phyloP scores from a whole-genome alignment of 2,888 invertebrate species.

The Stegana nigrithorax region DNA sequence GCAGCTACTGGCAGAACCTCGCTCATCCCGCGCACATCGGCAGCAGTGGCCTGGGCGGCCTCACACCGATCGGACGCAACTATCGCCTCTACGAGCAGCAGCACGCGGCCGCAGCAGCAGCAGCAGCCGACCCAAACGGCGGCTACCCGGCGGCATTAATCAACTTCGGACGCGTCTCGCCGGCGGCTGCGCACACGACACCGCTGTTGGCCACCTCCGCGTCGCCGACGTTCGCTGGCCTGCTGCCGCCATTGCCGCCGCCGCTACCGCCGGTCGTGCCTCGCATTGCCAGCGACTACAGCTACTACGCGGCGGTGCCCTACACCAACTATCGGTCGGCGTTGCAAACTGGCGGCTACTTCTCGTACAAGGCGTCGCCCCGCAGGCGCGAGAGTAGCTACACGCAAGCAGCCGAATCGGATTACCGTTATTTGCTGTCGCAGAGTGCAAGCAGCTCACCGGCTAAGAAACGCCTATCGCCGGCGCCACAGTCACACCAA shows the following conservation, averaged over 20 bases:
- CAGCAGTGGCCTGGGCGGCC: constrained; percentile 37
- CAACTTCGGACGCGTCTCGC: constrained; percentile 47
- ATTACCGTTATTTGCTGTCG: constrained; percentile 54
- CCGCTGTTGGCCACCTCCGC: constrained; percentile 53
- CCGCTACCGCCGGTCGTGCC: constrained; percentile 49
- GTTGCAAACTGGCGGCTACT: constrained; percentile 51
- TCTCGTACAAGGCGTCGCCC: constrained; percentile 49
- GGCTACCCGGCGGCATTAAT: constrained; percentile 53
- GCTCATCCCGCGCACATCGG: constrained; percentile 27
- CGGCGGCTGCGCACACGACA: constrained; percentile 45
- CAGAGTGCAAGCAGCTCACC: no score
- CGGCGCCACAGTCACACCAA: constrained; percentile 43
- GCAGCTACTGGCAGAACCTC: constrained; percentile 48
- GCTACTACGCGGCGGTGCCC: constrained; percentile 38
- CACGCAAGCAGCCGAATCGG: constrained; percentile 44
- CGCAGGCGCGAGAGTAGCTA: constrained; percentile 23
- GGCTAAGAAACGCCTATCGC: no score
- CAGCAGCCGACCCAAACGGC: constrained; percentile 29
- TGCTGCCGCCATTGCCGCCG: constrained; percentile 42
- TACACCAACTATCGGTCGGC: constrained; percentile 36
- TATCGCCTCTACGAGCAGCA: constrained; percentile 40
- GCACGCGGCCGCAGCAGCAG: constrained; percentile 21
- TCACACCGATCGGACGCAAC: constrained; percentile 40
- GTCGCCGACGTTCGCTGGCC: constrained; percentile 38
- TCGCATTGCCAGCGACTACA: constrained; percentile 51